Evolutionary conservation across 2,888 invertebrate species (phyloP), one percentile per base, ranked within the genome.

Genomic region (Athalia rosae): DNA sequence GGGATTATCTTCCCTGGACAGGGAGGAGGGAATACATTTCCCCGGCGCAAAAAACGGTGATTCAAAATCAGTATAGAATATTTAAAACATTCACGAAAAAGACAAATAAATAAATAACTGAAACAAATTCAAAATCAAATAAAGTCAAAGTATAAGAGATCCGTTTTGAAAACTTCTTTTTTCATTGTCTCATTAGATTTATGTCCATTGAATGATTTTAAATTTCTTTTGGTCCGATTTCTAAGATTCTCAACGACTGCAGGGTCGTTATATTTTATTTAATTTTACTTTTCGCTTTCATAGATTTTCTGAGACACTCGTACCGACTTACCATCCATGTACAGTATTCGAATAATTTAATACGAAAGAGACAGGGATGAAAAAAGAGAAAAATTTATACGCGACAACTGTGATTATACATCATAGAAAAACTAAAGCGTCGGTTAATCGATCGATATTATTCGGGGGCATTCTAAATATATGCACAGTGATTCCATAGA

Each of bases 1-100:
- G 84, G 85, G 86, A 85, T 88, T 81, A 80, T 88, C 80, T 85
- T 87, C 80, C 87, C 87, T 71, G 86, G 85, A 79, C 87, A 86
- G 83, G 83, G 85, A 76, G 83, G 81, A 78, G 73, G 79, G 50
- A 59, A 64, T 81, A 81, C 83, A 77, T 85, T 84, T 78, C 82
- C 81, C 79, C 85, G 85, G 79, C 87, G 83, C 82, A 88, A 85
- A 80, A 87, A 87, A 85, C 87, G 88, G 87, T 88, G 87, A 87
- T 85, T 71, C 28, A 28, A 28, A 28, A 28, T 28, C 28, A 28
- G 28, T 28, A 28, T 28, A 28, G 64, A 76, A 48, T 53, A 64
- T 59, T 62, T 58, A 9, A 8, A 56, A 58, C 28, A n/a, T n/a
- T n/a, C n/a, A 45, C 45, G 50, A 50, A 11, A 50, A 50, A 11